Base-by-base conservation (phyloP, 2,888 invertebrate species). In the Tetragnatha montana region DNA sequence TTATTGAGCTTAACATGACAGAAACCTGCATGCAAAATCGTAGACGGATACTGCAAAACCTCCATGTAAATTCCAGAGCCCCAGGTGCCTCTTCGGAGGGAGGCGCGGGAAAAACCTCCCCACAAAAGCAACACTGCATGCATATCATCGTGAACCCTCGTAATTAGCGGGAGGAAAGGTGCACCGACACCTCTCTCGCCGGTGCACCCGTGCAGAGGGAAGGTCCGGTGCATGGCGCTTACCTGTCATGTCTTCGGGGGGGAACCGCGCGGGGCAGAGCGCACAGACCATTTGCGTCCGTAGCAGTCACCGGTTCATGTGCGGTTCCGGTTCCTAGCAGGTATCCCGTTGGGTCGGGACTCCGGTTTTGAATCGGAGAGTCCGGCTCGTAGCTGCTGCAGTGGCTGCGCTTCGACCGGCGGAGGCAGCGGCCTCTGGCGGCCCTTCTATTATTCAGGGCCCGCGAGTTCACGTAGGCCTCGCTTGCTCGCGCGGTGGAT, bases 361-460 rank as follows among this genome's bases (percentile, higher is more conserved):
- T 82, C 60, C 74, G 60, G 17, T 73, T 81, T 71, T 35, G 8
- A 51, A n/a, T 50, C 17, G 6, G n/a, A 1, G 60, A 60, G 22
- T 50, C 51, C 49, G 51, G 51, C 21, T 50, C 51, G 51, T 21
- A 60, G 21, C 22, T 17, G 19, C 17, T 60, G 78, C 60, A 60
- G 51, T 78, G 14, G 51, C 19, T 17, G 60, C 12, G 60, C 14
- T 60, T 85, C 70, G 22, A 50, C 80, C 80, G 79, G 79, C 86
- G 73, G 80, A 79, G 49, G 78, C 73, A 86, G 86, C 70, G 86
- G 49, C 86, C 79, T 86, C 86, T 86, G 80, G 14, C 86, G 86
- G 83, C 49, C 35, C 35, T 35, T 35, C 35, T 35, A 35, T 35
- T 35, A 35, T 35, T 35, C 35, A 35, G 35, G 35, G 35, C 35